Evolutionary conservation across 2,888 invertebrate species (phyloP).

Genomic region (Ceramica pisi): DNA sequence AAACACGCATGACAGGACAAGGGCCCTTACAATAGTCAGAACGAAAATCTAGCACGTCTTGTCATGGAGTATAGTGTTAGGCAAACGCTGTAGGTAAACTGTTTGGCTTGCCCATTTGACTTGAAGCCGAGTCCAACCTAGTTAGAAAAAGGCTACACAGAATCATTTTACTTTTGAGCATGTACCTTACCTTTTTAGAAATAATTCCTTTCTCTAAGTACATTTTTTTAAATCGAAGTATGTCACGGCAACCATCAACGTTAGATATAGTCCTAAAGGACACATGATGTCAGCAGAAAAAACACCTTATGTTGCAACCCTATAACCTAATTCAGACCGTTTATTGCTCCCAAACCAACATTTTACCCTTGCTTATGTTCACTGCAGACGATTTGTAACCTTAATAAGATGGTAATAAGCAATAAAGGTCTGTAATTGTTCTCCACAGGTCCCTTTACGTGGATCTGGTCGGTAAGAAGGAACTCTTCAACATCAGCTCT

Average conservation of each 20-base stretch:
- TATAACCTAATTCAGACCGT: neutral
- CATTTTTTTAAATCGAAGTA: too few species aligned
- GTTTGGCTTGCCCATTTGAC: too few species aligned
- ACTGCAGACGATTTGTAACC: neutral
- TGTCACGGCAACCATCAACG: neutral
- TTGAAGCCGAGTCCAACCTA: too few species aligned
- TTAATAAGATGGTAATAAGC: neutral
- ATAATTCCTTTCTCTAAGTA: too few species aligned
- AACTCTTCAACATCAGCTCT: conserved; percentile 84
- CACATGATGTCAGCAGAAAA: neutral
- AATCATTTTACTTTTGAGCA: too few species aligned
- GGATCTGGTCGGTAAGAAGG: conserved; percentile 80
- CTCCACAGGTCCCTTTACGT: conserved; percentile 84
- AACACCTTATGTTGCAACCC: neutral
- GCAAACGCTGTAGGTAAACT: too few species aligned
- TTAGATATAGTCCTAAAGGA: neutral
- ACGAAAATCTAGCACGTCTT: too few species aligned
- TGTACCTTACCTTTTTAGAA: too few species aligned
- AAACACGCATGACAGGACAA: too few species aligned
- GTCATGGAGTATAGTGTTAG: too few species aligned
- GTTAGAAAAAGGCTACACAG: too few species aligned
- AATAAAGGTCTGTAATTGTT: conserved; percentile 5
- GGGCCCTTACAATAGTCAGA: too few species aligned
- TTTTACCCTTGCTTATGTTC: neutral
- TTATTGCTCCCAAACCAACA: conserved; percentile 3